Evolutionary conservation across 1,140 invertebrate genomes (phyloP), one percentile per base, ranked within the genome.

Genomic region (Agraylea sexmaculata): DNA sequence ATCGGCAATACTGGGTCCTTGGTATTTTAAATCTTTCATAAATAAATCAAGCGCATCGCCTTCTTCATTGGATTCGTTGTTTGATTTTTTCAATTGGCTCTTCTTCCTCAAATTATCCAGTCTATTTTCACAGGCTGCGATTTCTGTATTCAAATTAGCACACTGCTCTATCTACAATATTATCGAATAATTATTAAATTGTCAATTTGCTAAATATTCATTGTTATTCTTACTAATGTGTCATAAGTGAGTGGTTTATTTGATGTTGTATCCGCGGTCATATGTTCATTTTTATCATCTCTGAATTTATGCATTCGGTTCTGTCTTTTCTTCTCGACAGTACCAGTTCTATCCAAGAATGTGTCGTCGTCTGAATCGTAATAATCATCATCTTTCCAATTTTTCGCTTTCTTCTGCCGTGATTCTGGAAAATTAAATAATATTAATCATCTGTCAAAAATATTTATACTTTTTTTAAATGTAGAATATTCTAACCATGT

Each of bases 331-430:
- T 77, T 78, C 57, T 95, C 90, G 20, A 97, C 76, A 34, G 80
- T 77, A 5, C 94, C 94, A 7, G 94, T 98, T 51, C 94, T 68
- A 62, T 99, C 95, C 35, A 94, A 71, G 66, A 87, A 99, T 12
- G 83, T 85, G 60, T 98, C 95, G 45, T 98, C 94, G 58, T 98
- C 94, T n/a, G 87, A 92, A 54, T 94, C 88, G 59, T 94, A 94
- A 58, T 73, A 95, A 66, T 95, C 89, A 56, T 91, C 80, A 23
- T 88, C 86, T 55, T 82, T 80, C 82, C 82, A 84, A 53, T 86
- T 80, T 45, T 74, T 73, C n/a, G 62, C 55, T 56, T 85, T 86
- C 6, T 77, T 66, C 39, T 81, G 80, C 47, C 73, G 60, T 23
- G 79, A 64, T 43, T 67, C 64, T 66, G 37, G 19, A 40, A 43